Conservation (phyloP, 2,797 vertebrate genomes). For the Tangara arthus region DNA sequence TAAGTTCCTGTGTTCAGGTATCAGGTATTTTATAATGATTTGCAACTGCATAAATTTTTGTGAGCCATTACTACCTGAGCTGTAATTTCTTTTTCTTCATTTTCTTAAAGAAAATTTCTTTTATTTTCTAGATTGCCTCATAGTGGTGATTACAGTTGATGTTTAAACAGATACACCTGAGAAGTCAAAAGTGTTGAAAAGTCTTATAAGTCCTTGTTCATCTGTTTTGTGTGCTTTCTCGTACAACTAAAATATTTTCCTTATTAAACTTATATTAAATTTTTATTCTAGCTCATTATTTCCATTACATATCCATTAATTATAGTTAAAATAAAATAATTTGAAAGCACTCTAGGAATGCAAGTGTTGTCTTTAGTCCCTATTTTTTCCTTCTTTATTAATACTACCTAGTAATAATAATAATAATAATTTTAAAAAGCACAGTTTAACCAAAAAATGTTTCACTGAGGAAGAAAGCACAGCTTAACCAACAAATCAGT, state of each 20-base stretch:
- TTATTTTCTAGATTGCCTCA: neutral
- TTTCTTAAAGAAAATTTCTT: neutral
- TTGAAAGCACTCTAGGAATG: slow-evolving; percentile 23
- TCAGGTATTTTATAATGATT: neutral
- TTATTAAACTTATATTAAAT: slow-evolving; percentile 48
- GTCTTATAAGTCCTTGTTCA: neutral
- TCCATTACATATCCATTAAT: slow-evolving; percentile 58
- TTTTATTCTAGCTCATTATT: slow-evolving; percentile 63
- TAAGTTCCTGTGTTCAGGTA: neutral
- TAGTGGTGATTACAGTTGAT: neutral
- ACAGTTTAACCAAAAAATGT: neutral
- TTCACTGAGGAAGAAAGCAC: neutral
- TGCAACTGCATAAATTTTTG: neutral
- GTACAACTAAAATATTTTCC: neutral
- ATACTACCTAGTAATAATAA: neutral
- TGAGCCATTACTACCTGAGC: neutral
- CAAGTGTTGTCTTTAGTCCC: slow-evolving; percentile 13
- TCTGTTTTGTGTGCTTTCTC: neutral
- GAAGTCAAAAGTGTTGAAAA: neutral
- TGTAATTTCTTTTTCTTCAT: neutral
- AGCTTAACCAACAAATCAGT: neutral
- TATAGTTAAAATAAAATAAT: slow-evolving; percentile 65
- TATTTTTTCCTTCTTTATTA: slow-evolving; percentile 10
- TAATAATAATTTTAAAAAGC: neutral
- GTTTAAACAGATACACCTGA: neutral